Percentiles rank a stretch among this genome's conserved stretches.
Evolutionary conservation across 2,888 invertebrate species (phyloP).

Genomic region (Epistrophella euchroma): DNA sequence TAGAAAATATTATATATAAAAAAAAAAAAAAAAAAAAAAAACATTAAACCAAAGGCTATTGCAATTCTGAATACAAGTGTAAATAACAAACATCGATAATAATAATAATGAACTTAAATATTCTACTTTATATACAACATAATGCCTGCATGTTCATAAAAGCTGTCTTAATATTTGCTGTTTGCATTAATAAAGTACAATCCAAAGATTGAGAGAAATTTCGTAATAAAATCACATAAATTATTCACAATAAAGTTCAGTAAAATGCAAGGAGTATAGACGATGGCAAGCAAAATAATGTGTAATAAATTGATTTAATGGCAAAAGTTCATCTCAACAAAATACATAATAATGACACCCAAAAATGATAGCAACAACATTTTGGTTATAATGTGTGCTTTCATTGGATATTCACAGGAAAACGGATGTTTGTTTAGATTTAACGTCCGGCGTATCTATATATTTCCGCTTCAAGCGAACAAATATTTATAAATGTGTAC

Average conservation of each 20-base stretch:
- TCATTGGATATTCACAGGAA: background rate
- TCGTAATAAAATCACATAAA: conserved; percentile 56
- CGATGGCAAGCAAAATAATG: background rate
- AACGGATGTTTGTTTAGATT: conserved; percentile 15
- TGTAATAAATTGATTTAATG: conserved; percentile 17
- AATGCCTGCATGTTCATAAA: conserved; percentile 21
- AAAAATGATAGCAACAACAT: background rate
- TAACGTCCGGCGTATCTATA: background rate
- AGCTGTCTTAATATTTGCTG: conserved; percentile 39
- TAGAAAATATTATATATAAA: background rate
- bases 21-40: conserved; percentile 2
- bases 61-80: conserved; percentile 41
- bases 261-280: background rate
- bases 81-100: conserved; percentile 58
- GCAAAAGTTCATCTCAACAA: conserved; percentile 14
- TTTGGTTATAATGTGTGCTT: background rate
- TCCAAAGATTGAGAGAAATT: conserved; percentile 40
- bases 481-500: conserved; percentile 8
- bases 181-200: conserved; percentile 62
- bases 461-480: background rate
- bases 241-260: conserved; percentile 44
- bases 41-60: conserved; percentile 54
- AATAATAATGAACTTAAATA: conserved; percentile 40
- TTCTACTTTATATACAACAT: background rate
- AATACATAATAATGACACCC: conserved; percentile 7